Evolutionary conservation across 2,113 vertebrate genomes (phyloP).

Genomic region (Helogale parvula): DNA sequence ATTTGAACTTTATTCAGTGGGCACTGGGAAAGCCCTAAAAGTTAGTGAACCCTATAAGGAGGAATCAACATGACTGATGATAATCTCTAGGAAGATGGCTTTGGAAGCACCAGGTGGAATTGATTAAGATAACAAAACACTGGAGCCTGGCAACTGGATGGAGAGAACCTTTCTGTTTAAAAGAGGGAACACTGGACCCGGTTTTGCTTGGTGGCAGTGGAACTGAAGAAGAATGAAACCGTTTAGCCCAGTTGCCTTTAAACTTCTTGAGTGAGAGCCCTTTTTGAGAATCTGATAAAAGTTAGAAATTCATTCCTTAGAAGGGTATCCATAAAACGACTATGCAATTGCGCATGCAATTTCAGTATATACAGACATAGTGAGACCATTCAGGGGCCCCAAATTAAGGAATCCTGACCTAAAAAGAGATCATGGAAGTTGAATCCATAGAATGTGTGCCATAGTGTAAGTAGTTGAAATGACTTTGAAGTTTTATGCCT

Average conservation of each 20-base stretch:
- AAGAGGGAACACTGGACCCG: not conserved
- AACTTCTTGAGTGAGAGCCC: not conserved
- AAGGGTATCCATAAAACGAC: not conserved
- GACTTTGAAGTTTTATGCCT: not conserved
- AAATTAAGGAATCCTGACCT: not conserved
- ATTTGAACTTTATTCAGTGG: not conserved
- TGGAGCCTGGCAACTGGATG: not conserved
- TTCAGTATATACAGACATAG: not conserved
- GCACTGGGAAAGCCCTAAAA: not conserved
- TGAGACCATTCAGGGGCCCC: not conserved
- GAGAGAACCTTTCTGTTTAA: not conserved
- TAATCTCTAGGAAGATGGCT: not conserved
- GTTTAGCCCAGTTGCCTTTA: not conserved
- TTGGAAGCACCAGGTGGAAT: not conserved
- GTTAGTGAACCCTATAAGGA: not conserved
- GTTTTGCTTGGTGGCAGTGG: not conserved
- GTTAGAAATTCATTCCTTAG: not conserved
- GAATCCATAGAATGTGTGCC: not conserved
- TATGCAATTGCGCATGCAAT: not conserved
- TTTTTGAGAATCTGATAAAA: conserved; percentile 33
- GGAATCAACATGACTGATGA: too few species aligned
- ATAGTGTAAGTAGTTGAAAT: not conserved
- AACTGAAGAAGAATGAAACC: not conserved
- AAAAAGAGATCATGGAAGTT: not conserved
- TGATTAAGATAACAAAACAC: not conserved